phyloP scores from a whole-genome alignment of 2,113 vertebrate species.

The Lophochroa leadbeateri region DNA sequence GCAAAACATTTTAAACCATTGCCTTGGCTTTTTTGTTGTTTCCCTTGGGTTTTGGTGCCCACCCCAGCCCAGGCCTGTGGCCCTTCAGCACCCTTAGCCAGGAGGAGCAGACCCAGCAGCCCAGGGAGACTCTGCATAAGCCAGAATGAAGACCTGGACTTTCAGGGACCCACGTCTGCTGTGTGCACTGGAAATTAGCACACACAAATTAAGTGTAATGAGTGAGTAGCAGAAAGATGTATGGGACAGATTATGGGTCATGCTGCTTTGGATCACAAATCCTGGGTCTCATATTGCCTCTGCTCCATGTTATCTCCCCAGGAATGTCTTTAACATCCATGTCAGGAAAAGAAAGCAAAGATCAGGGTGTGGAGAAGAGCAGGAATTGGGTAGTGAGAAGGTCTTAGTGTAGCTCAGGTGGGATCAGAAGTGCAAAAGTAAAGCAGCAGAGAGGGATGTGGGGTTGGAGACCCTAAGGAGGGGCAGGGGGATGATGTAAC shows the following conservation, averaged over 20 bases:
- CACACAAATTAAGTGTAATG: background rate
- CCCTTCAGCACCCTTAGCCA: background rate
- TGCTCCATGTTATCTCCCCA: accelerated
- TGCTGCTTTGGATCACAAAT: background rate
- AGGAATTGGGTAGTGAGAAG: background rate
- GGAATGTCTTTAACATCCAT: background rate
- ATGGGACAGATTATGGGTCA: background rate
- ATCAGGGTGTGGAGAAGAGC: background rate
- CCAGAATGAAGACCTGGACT: background rate
- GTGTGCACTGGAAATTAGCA: background rate
- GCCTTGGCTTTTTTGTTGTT: background rate
- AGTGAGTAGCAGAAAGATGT: background rate
- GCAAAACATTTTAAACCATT: slow-evolving; percentile 45
- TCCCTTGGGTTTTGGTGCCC: background rate
- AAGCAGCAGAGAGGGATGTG: accelerated
- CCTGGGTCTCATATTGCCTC: background rate
- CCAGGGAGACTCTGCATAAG: background rate
- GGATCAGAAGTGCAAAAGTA: accelerated
- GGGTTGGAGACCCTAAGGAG: background rate
- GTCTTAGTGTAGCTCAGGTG: background rate
- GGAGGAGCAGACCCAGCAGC: background rate
- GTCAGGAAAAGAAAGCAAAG: background rate
- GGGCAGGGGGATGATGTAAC: background rate
- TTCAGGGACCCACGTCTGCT: accelerated
- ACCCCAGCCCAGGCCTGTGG: accelerated